phyloP scores from a whole-genome alignment of 2,113 vertebrate genomes.

The Saccopteryx leptura region DNA sequence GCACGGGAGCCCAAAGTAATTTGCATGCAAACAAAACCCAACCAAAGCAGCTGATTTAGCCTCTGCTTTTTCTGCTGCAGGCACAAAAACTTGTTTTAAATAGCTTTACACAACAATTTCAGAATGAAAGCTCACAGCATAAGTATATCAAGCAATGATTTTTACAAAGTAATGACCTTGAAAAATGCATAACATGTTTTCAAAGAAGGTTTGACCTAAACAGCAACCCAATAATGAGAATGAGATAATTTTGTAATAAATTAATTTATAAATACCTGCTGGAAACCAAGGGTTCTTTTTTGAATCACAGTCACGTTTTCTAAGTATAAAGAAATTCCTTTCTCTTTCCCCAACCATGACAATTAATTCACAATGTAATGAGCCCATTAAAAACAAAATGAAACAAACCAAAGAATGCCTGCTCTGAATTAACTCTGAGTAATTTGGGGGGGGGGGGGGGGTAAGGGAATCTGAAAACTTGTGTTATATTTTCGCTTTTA shows the following conservation, averaged over 20 bases:
- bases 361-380: constrained; percentile 70
- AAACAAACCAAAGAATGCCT: not conserved
- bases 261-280: constrained; percentile 68
- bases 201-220: not conserved
- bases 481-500: constrained; percentile 85
- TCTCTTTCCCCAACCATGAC: constrained; percentile 76
- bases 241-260: constrained; percentile 77
- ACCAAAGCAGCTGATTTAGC: not conserved
- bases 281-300: constrained; percentile 77
- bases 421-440: constrained; percentile 76
- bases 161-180: not conserved
- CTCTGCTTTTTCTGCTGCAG: constrained; percentile 77
- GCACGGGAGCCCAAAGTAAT: not conserved
- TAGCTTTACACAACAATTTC: constrained; percentile 83
- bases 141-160: not conserved
- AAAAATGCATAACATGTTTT: not conserved
- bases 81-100: constrained; percentile 75
- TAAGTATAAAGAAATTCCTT: constrained; percentile 77
- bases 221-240: constrained; percentile 69
- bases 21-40: not conserved
- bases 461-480: constrained; percentile 78
- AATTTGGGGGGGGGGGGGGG: constrained; percentile 64
- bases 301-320: constrained; percentile 26
- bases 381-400: constrained; percentile 76
- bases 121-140: constrained; percentile 64